Conservation (phyloP, 2,797 vertebrate species). For the Pelobates cultripes region DNA sequence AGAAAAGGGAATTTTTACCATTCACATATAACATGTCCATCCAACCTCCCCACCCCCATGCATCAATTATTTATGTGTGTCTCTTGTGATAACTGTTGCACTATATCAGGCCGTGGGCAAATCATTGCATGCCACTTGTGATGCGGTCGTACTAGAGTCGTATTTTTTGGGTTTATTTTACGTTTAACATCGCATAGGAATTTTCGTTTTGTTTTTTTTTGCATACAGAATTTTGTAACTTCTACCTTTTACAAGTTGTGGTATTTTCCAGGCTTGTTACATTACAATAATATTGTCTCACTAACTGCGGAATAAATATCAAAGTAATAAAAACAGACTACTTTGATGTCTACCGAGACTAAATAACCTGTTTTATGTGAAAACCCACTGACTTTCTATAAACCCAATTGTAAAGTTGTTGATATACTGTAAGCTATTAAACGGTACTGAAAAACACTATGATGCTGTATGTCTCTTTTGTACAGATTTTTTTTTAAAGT, state of each 20-base stretch:
- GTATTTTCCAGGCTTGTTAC: conserved; percentile 83
- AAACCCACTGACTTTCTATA: conserved; percentile 54
- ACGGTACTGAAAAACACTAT: neutral
- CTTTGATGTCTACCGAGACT: conserved; percentile 61
- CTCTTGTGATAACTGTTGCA: conserved; percentile 42
- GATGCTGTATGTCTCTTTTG: neutral
- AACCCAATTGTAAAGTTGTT: neutral
- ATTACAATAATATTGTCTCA: conserved; percentile 74
- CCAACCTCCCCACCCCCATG: too few species aligned
- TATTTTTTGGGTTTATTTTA: conserved; percentile 55
- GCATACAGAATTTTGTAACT: conserved; percentile 85
- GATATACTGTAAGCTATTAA: neutral
- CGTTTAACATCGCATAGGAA: conserved; percentile 36
- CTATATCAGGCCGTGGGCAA: conserved; percentile 63
- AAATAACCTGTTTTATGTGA: conserved; percentile 65
- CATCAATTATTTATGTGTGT: neutral
- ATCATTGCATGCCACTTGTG: conserved; percentile 78
- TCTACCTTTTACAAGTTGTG: conserved; percentile 81
- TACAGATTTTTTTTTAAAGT: too few species aligned
- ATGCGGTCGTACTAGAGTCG: conserved; percentile 67
- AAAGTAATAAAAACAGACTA: neutral
- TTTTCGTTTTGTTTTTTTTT: conserved; percentile 61
- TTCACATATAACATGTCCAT: too few species aligned
- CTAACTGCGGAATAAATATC: conserved; percentile 75
- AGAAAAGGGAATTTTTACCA: too few species aligned